Base-by-base conservation (phyloP, 1,140 invertebrate genomes). In the Eufriesea mexicana region DNA sequence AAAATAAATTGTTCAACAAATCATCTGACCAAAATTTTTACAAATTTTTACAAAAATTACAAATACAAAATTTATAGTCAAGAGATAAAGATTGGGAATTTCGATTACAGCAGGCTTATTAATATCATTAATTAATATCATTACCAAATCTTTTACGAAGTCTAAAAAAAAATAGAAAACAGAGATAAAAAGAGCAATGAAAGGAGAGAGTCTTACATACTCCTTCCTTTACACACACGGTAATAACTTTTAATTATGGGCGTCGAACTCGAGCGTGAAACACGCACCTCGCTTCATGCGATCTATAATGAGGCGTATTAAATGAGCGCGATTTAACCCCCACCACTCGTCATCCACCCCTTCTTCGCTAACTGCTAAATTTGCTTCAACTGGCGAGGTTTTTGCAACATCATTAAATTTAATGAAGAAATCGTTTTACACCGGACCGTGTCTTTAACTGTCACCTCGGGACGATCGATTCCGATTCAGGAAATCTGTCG, bases 401-500 rank as follows among this genome's bases (percentile, higher is more conserved):
- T 25, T 62, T 71, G 79, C 79, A 49, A 62, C 79, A 55, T 80
- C 70, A 80, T 66, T 80, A 74, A 74, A 64, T 74, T 80, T 80
- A 80, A 80, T 80, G 70, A 80, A 80, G 70, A 74, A 80, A 80
- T 74, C 79, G 59, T 73, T 57, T 72, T 73, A 79, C 78, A 73
- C 23, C 35, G 66, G 20, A 9, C 49, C 47, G 67, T 64, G 68
- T 54, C 57, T 80, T 80, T 47, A 20, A 62, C 23, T 18, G 2
- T 12, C 14, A 10, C 16, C 20, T 10, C n/a, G 42, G 35, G 62
- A 42, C 68, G 68, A 73, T 73, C 57, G 47, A 73, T 61, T 2
- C 8, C 70, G 47, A 64, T 61, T n/a, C 55, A 76, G 25, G 20
- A 49, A 62, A 64, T 76, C 23, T 45, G 28, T 28, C 25, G 12